Percentiles rank a stretch among this genome's conserved stretches.
Evolutionary conservation across 2,888 invertebrate genomes (phyloP).

Genomic region (Cephus nigrinus): DNA sequence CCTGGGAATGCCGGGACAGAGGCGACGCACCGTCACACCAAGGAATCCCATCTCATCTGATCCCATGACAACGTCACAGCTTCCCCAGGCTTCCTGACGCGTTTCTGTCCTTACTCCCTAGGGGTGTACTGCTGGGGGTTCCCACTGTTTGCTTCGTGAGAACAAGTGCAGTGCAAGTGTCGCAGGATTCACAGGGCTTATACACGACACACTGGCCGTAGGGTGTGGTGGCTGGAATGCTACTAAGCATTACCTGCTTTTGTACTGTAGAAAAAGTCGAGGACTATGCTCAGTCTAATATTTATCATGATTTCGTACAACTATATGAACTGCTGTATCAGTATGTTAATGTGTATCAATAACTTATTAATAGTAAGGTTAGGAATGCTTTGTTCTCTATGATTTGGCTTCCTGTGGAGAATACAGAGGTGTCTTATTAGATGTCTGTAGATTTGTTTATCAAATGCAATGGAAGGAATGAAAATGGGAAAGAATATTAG

Average conservation of each 20-base stretch:
- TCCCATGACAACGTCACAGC: background rate
- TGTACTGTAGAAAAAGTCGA: background rate
- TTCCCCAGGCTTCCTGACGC: background rate
- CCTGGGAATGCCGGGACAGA: background rate
- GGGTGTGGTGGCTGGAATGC: background rate
- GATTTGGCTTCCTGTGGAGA: background rate
- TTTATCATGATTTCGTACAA: background rate
- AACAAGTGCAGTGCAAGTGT: conserved; percentile 60
- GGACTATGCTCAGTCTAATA: background rate
- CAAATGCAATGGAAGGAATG: background rate
- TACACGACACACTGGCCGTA: background rate
- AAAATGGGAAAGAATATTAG: background rate
- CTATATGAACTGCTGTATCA: background rate
- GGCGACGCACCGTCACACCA: background rate
- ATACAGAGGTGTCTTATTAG: background rate
- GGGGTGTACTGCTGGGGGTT: background rate
- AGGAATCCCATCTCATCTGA: background rate
- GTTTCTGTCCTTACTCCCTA: background rate
- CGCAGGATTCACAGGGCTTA: conserved; percentile 34
- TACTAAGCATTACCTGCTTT: background rate
- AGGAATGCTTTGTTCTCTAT: background rate
- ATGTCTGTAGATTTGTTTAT: background rate
- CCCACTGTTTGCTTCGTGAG: conserved; percentile 45
- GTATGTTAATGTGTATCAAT: background rate
- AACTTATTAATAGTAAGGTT: background rate